A percentile compares a stretch with the other conserved stretches of the same genome.
phyloP scores from a whole-genome alignment of 2,888 invertebrate genomes.

The Caenorhabditis wallacei region DNA sequence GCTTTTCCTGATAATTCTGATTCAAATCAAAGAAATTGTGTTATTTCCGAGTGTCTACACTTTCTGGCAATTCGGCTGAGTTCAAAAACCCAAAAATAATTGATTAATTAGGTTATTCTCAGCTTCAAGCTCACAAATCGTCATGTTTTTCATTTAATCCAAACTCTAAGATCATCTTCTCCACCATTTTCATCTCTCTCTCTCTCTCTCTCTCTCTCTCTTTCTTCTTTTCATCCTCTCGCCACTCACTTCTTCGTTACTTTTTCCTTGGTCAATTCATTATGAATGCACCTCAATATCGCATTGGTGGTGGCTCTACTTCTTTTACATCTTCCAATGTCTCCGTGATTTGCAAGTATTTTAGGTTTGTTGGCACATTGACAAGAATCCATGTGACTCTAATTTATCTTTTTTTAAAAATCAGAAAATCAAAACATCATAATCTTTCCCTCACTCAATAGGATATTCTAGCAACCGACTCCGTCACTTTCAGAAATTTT shows the following conservation, averaged over 20 bases:
- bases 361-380: constrained; percentile 20
- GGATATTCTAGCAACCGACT: neutral
- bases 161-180: no score
- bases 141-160: no score
- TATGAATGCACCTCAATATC: constrained; percentile 48
- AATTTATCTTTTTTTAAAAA: constrained; percentile 18
- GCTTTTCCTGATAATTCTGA: no score
- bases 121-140: no score
- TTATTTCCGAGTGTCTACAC: no score
- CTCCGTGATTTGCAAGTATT: constrained; percentile 39
- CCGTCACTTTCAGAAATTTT: constrained; percentile 36
- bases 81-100: no score
- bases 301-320: no score
- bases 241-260: constrained; percentile 6
- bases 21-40: no score
- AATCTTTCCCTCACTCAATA: neutral
- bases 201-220: neutral
- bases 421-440: constrained; percentile 16
- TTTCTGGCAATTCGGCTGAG: no score
- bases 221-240: constrained; percentile 3
- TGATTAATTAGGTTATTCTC: no score
- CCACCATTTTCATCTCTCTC: constrained; percentile 24
- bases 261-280: constrained; percentile 36
- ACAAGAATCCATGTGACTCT: constrained; percentile 7
- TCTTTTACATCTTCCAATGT: neutral